Evolutionary conservation across 2,113 vertebrate genomes (phyloP).

Genomic region (Mobula hypostoma): DNA sequence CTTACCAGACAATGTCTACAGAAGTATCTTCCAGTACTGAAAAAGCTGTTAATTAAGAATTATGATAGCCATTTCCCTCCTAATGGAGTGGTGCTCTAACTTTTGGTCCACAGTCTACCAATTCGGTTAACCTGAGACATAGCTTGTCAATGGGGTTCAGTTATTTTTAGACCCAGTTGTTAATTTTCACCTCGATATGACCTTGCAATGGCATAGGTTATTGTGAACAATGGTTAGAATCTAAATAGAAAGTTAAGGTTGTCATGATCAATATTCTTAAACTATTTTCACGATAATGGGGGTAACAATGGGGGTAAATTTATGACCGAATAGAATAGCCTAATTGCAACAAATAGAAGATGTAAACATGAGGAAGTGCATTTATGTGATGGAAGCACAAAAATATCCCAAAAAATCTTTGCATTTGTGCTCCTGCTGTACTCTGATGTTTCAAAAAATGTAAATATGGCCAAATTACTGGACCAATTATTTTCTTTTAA

Average conservation of each 20-base stretch:
- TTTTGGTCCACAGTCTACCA: too few relatives aligned
- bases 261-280: not conserved
- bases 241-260: not conserved
- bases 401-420: not conserved
- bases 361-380: not conserved
- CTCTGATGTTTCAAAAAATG: not conserved
- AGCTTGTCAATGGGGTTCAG: not conserved
- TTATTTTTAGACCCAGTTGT: not conserved
- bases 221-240: not conserved
- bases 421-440: not conserved
- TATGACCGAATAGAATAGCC: not conserved
- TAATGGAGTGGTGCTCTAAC: not conserved
- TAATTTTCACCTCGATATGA: not conserved
- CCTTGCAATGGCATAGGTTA: not conserved
- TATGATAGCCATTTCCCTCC: not conserved
- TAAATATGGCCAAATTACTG: not conserved
- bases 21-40: not conserved
- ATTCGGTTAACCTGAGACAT: not conserved
- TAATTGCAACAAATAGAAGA: not conserved
- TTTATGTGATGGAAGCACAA: not conserved
- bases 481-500: constrained; percentile 28
- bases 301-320: not conserved
- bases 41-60: not conserved
- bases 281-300: not conserved
- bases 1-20: not conserved